These are phyloP conservation scores for Arbacia lixula DNA, from an alignment of 53 echinoderm and acorn worm species.

Conservation along the genomic window DNA sequence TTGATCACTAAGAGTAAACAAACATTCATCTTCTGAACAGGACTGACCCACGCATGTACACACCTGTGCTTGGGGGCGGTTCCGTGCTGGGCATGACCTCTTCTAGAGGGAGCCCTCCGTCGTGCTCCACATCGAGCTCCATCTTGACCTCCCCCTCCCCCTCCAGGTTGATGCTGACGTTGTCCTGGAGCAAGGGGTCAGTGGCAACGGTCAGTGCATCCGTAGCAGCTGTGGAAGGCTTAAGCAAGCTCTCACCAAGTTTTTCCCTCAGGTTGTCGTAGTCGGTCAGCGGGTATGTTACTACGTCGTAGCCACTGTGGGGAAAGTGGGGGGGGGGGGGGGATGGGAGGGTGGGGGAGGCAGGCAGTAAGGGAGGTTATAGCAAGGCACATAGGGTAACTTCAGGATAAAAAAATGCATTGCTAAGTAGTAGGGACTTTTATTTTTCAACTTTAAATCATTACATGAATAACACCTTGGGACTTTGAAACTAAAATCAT, in stretches of 20 bases:
- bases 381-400: too few species aligned
- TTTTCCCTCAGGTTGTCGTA: slow-evolving; percentile 76
- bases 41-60: too few species aligned
- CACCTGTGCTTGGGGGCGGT: slow-evolving; percentile 45
- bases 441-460: too few species aligned
- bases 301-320: slow-evolving; percentile 87
- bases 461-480: too few species aligned
- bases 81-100: slow-evolving; percentile 28
- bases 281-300: slow-evolving; percentile 88
- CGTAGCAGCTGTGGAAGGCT: slow-evolving; percentile 68
- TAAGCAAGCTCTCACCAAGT: slow-evolving; percentile 39
- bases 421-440: too few species aligned
- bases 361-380: too few species aligned
- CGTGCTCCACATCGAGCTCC: neutral
- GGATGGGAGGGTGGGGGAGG: neutral
- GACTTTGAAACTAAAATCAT: too few species aligned
- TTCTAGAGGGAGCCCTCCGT: neutral
- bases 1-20: too few species aligned
- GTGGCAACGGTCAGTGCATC: slow-evolving; percentile 50
- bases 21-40: too few species aligned
- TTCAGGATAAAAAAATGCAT: too few species aligned
- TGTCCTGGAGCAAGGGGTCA: slow-evolving; percentile 59
- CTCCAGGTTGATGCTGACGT: slow-evolving; percentile 30
- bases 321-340: neutral
- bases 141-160: slow-evolving; percentile 10